Percentiles rank a stretch among this genome's conserved stretches.
phyloP scores from a whole-genome alignment of 2,113 vertebrate genomes.

The Holacanthus passer region DNA sequence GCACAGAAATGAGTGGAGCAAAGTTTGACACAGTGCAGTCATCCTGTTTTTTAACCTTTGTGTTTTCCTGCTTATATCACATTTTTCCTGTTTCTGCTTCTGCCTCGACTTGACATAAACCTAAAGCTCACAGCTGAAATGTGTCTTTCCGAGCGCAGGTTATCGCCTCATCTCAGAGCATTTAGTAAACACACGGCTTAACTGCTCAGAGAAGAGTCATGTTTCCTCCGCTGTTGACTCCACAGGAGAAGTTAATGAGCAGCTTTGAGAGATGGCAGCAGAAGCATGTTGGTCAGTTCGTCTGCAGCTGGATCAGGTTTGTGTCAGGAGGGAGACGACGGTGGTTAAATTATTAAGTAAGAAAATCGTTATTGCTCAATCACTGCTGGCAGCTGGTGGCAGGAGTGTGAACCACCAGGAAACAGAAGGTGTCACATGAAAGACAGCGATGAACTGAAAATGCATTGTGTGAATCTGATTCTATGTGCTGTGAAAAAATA shows the following conservation, averaged over 20 bases:
- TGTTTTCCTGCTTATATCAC: background rate
- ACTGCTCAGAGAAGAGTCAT: constrained; percentile 31
- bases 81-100: background rate
- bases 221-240: constrained; percentile 38
- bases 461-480: background rate
- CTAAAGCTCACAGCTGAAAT: constrained; percentile 12
- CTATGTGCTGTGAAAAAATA: background rate
- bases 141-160: background rate
- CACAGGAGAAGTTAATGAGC: constrained; percentile 34
- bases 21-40: background rate
- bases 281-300: constrained; percentile 14
- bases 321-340: background rate
- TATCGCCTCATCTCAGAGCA: constrained; percentile 35
- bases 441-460: constrained; percentile 1
- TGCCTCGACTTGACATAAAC: background rate
- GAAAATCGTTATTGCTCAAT: constrained; percentile 24
- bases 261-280: constrained; percentile 32
- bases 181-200: constrained; percentile 34
- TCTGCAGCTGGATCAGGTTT: constrained; percentile 17
- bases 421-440: background rate
- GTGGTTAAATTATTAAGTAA: constrained; percentile 32
- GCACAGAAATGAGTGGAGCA: background rate
- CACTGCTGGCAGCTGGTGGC: constrained; percentile 10
- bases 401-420: background rate
- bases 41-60: background rate